phyloP scores from a whole-genome alignment of 2,888 invertebrate species.

The Thera obeliscata region DNA sequence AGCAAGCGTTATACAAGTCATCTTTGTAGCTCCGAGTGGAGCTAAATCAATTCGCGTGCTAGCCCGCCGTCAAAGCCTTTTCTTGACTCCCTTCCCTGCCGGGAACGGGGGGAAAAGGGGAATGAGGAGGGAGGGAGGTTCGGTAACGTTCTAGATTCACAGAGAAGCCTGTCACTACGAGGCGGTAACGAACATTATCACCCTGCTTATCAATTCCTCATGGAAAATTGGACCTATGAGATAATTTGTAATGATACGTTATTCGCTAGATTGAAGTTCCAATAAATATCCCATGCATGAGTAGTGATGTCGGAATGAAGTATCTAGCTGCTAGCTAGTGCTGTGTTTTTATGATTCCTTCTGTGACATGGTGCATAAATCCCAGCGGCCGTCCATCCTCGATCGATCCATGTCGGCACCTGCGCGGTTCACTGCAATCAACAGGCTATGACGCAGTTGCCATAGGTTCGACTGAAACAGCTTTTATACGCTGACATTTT shows the following conservation, averaged over 20 bases:
- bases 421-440: conserved; percentile 63
- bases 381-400: conserved; percentile 41
- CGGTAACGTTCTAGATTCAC: conserved; percentile 19
- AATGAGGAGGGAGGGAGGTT: not conserved
- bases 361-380: conserved; percentile 48
- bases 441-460: conserved; percentile 65
- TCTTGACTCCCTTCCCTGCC: not conserved
- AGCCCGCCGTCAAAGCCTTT: not conserved
- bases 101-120: not conserved
- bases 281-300: not conserved
- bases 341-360: not conserved
- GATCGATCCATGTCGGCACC: conserved; percentile 61
- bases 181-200: not conserved
- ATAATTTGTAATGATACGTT: not conserved
- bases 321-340: not conserved
- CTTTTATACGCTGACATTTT: conserved; percentile 1
- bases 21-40: not conserved
- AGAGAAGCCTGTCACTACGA: conserved; percentile 2
- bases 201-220: not conserved
- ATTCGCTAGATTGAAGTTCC: not conserved
- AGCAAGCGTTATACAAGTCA: not conserved
- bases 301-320: not conserved
- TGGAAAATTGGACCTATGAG: not conserved
- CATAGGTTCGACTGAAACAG: conserved; percentile 8
- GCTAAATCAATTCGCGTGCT: conserved; percentile 14